A percentile compares a stretch with the other conserved stretches of the same genome.
Evolutionary conservation across 1,140 invertebrate genomes (phyloP).

Genomic region (Riptortus pedestris): DNA sequence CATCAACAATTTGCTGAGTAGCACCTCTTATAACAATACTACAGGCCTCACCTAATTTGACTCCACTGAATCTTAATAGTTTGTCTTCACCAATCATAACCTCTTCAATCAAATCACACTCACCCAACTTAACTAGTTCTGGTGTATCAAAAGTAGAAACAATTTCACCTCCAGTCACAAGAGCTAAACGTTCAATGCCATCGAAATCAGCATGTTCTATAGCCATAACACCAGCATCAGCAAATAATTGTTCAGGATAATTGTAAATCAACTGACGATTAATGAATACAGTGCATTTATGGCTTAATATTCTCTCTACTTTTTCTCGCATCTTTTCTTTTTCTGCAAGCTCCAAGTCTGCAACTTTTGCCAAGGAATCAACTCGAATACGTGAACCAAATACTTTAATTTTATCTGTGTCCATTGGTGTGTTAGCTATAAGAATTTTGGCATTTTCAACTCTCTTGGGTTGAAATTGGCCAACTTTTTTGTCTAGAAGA

Average conservation of each 20-base stretch:
- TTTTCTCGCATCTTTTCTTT: constrained; percentile 99
- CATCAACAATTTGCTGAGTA: constrained; percentile 98
- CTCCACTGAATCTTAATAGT: constrained; percentile 88
- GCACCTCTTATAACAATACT: constrained; percentile 94
- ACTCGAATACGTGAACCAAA: constrained; percentile 96
- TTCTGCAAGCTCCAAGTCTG: constrained; percentile 93
- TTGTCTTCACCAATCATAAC: constrained; percentile 97
- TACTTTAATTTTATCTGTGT: constrained; percentile 99
- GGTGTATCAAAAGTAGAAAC: constrained; percentile 96
- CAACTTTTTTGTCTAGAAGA: constrained; percentile 91
- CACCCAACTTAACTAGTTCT: constrained; percentile 81
- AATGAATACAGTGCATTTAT: constrained; percentile 97
- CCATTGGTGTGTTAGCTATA: constrained; percentile 99
- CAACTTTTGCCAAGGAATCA: constrained; percentile 96
- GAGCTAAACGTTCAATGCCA: constrained; percentile 91
- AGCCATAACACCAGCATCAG: constrained; percentile 96
- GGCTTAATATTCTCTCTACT: constrained; percentile 87
- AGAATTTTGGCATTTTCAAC: constrained; percentile 85
- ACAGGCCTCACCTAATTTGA: constrained; percentile 90
- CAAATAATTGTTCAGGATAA: constrained; percentile 98
- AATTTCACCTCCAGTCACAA: constrained; percentile 97
- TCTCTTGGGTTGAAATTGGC: constrained; percentile 75
- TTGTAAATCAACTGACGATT: constrained; percentile 99
- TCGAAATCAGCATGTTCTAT: constrained; percentile 99
- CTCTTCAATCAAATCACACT: constrained; percentile 93